Base-by-base conservation (phyloP, 1,140 invertebrate genomes). In the Apocrypta bakeri region DNA sequence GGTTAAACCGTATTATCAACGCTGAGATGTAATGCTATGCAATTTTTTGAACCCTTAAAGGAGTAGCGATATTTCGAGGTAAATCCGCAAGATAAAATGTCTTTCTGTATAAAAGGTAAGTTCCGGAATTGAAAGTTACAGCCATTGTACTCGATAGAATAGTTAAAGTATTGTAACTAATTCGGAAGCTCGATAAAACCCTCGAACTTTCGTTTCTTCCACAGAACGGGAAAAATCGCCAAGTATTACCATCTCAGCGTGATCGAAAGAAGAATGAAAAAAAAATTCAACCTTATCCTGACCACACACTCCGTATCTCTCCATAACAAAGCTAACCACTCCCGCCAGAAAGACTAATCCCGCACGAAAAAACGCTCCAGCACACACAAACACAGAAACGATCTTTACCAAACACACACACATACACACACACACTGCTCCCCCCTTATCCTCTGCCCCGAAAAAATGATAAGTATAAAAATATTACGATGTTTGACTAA, bases 401-500 rank as follows among this genome's bases (percentile, higher is more conserved):
- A 12, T 66, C 63, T 66, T 24, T 66, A 27, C 24, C 63, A 66
- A 66, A 66, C 24, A 66, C 24, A 66, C 25, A 37, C 33, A 37
- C n/a, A n/a, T n/a, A n/a, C n/a, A n/a, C n/a, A n/a, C n/a, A n/a
- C n/a, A n/a, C n/a, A n/a, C n/a, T n/a, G n/a, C n/a, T n/a, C n/a
- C n/a, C n/a, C n/a, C n/a, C n/a, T n/a, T n/a, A n/a, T n/a, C n/a
- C n/a, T n/a, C n/a, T n/a, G n/a, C n/a, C n/a, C n/a, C n/a, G n/a
- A n/a, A n/a, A n/a, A n/a, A n/a, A n/a, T n/a, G n/a, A n/a, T n/a
- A n/a, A n/a, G n/a, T n/a, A n/a, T n/a, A 40, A 11, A 73, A 73
- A 33, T 33, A 31, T 31, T 31, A 73, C 29, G 33, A 73, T 11
- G n/a, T 33, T 73, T 33, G 21, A 83, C 77, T 83, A 83, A 83